A percentile compares a stretch with the other conserved stretches of the same genome.
Evolutionary conservation across 1,140 invertebrate species (phyloP).

Genomic region (Scylla paramamosain): DNA sequence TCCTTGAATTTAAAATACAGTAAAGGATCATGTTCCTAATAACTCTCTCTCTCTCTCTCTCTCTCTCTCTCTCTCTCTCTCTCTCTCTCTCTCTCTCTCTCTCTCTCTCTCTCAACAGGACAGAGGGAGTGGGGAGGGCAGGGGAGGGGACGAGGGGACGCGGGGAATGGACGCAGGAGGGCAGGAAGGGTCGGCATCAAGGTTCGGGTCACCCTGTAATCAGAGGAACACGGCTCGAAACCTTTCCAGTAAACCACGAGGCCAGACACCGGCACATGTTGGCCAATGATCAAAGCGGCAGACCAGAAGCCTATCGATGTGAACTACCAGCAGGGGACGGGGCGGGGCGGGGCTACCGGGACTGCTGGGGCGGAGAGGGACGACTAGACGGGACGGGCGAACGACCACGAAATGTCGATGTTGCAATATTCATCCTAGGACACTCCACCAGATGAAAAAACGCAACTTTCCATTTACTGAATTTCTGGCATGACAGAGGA

Average conservation of each 20-base stretch:
- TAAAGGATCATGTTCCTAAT: no score
- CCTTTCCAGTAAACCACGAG: no score
- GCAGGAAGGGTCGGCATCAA: not conserved
- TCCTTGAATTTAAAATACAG: no score
- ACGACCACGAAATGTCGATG: not conserved
- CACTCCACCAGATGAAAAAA: conserved; percentile 13
- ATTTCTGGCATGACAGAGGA: not conserved
- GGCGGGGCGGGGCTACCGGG: not conserved
- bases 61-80: not conserved
- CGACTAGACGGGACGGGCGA: not conserved
- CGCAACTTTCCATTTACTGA: not conserved
- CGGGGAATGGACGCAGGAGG: not conserved
- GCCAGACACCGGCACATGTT: no score
- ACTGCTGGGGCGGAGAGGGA: not conserved
- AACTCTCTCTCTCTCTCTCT: not conserved
- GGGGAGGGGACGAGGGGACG: not conserved
- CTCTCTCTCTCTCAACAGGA: not conserved
- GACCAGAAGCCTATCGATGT: not conserved
- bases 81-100: no score
- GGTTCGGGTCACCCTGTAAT: not conserved
- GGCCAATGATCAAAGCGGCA: no score
- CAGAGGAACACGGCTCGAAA: no score
- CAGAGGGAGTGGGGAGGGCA: no score
- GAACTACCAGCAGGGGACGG: not conserved
- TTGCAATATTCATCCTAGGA: not conserved